Evolutionary conservation across 2,888 invertebrate genomes (phyloP), one percentile per base, ranked within the genome.

Genomic region (Cancer borealis): DNA sequence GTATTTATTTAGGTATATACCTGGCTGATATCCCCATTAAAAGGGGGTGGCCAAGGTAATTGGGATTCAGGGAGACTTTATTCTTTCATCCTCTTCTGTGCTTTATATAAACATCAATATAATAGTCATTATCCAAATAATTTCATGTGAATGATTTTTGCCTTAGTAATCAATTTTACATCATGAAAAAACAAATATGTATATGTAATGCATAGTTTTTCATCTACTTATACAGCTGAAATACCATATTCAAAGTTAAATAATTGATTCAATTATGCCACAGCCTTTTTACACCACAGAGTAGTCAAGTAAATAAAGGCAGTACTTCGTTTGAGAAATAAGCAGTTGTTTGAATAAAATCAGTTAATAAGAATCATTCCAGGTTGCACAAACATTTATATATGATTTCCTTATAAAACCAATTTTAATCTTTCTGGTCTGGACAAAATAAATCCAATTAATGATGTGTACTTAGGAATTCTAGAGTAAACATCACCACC

Each of bases 301-400:
- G 26, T 73, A 73, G 73, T n/a, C 26, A 73, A n/a, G 73, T 73
- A 26, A 73, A 73, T 73, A 73, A 73, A 73, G 73, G 73, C 73
- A 73, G 73, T 73, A 60, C 26, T 73, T 26, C 26, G 26, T 21
- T 73, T 73, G 73, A 26, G 26, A 26, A 73, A 73, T 73, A 26
- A 26, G 21, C n/a, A 73, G n/a, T 73, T 73, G 26, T 73, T 14
- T 54, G 26, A 73, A n/a, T 73, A 26, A 26, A 73, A 73, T 73
- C 73, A 26, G 73, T 6, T 6, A 73, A 73, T 73, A 12, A 2
- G 14, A 54, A 54, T 14, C 14, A 8, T 73, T 3, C 21, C 26
- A 73, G 26, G 73, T 26, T 73, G 73, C 5, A 26, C 73, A 73
- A 26, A 73, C 26, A 73, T 73, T n/a, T 3, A 73, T n/a, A 73